phyloP scores from a whole-genome alignment of 2,888 invertebrate genomes.

The Erynnis tages region DNA sequence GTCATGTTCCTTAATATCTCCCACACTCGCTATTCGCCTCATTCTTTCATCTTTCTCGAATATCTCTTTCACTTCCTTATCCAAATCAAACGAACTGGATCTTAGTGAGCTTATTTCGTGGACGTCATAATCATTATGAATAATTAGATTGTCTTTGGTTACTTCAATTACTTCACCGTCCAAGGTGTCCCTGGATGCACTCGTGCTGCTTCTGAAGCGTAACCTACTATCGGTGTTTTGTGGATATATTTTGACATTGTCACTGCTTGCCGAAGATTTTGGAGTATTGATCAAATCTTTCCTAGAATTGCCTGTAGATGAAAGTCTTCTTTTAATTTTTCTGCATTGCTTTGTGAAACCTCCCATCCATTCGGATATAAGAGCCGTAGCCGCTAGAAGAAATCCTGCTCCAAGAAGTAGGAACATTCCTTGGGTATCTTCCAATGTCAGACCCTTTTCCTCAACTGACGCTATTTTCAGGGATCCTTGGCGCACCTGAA shows the following conservation, averaged over 20 bases:
- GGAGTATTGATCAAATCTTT: conserved; percentile 48
- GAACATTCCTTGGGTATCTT: conserved; percentile 92
- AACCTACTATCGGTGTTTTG: conserved; percentile 41
- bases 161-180: conserved; percentile 63
- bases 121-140: conserved; percentile 53
- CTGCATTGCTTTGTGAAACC: conserved; percentile 83
- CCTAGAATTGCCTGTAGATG: conserved; percentile 40
- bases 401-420: conserved; percentile 87
- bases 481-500: conserved; percentile 66
- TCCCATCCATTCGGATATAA: conserved; percentile 87
- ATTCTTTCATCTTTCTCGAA: conserved; percentile 57
- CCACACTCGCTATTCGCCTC: conserved; percentile 34
- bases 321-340: conserved; percentile 33
- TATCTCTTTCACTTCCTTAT: conserved; percentile 67
- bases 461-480: conserved; percentile 76
- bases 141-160: conserved; percentile 53
- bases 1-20: conserved; percentile 33
- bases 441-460: conserved; percentile 88
- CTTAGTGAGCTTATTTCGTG: conserved; percentile 52
- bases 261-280: conserved; percentile 28
- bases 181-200: conserved; percentile 56
- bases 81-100: conserved; percentile 67
- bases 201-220: conserved; percentile 45
- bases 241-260: conserved; percentile 35
- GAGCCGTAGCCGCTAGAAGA: conserved; percentile 81